phyloP scores from a whole-genome alignment of 2,797 vertebrate species.

The Rousettus madagascariensis region DNA sequence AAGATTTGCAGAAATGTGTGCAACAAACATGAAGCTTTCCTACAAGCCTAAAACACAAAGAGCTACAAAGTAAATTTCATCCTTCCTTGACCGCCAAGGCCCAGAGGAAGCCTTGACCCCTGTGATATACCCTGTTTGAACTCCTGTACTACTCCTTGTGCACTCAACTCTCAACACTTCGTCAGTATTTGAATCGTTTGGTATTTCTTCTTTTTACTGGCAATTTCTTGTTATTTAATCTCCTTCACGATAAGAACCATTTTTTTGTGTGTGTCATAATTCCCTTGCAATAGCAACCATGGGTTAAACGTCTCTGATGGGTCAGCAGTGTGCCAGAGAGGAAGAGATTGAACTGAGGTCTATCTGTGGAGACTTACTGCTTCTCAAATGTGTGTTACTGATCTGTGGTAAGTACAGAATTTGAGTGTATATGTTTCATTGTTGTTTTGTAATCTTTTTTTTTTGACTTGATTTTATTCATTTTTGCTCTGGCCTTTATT shows the following conservation, averaged over 20 bases:
- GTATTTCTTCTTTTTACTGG: background rate
- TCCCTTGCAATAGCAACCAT: background rate
- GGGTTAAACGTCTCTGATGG: background rate
- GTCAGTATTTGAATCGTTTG: background rate
- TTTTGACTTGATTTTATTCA: no score
- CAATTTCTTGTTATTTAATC: background rate
- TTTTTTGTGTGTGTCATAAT: background rate
- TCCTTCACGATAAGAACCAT: background rate
- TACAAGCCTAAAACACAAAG: background rate
- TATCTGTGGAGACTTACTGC: background rate
- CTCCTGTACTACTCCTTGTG: background rate
- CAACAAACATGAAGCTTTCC: background rate
- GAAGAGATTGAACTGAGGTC: background rate
- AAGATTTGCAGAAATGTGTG: background rate
- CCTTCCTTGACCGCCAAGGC: background rate
- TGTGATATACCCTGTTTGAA: background rate
- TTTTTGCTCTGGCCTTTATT: no score
- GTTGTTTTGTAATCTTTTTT: no score
- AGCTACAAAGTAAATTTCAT: background rate
- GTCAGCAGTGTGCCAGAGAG: background rate
- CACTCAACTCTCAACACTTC: background rate
- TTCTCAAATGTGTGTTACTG: background rate
- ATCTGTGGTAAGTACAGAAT: background rate
- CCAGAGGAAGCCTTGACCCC: background rate
- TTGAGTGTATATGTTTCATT: background rate